Evolutionary conservation across 2,113 vertebrate species (phyloP), one percentile per base, ranked within the genome.

Genomic region (Tetraodon nigroviridis): DNA sequence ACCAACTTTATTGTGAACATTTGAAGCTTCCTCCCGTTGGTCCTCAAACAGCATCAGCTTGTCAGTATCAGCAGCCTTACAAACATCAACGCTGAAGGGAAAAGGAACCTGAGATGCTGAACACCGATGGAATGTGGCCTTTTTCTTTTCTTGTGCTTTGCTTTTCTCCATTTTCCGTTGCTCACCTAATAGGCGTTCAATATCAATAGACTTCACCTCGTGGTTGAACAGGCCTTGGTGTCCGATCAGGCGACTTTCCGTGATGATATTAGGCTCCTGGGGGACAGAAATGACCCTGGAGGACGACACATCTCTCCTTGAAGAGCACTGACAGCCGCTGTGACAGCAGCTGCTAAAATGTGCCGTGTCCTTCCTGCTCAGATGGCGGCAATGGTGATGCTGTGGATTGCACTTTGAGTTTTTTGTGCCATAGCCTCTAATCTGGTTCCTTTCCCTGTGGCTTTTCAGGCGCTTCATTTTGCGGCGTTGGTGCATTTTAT

Each of bases 181-280:
- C 47, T 84, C 73, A 49, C 67, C 84, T 55, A 91, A 59, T 13
- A 92, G 32, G 12, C 91, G 88, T 50, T 89, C 87, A 44, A 92
- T 90, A 44, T 92, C 78, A 2, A 89, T 48, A 1, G 92, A 93
- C 61, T 92, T 92, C 52, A 93, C 87, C 58, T 92, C 86, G 19
- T 86, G 85, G 71, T 90, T 91, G 67, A 92, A 93, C 14, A 92
- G 82, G 10, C 92, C 91, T 10, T 82, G 84, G 64, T 89, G 90
- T 17, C 89, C 88, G 3, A 78, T 88, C 16, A 93, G 82, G 1
- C 91, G 91, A 37, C 71, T 75, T 8, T 89, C 81, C 5, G 92
- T 92, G 64, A 92, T 93, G 51, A 92, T 73, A 51, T 89, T 86
- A 1, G 84, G 81, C 55, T 87, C 89, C 32, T 80, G 80, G 21